Evolutionary conservation across 2,797 vertebrate species (phyloP).

Genomic region (Melanotaenia trifasciata): DNA sequence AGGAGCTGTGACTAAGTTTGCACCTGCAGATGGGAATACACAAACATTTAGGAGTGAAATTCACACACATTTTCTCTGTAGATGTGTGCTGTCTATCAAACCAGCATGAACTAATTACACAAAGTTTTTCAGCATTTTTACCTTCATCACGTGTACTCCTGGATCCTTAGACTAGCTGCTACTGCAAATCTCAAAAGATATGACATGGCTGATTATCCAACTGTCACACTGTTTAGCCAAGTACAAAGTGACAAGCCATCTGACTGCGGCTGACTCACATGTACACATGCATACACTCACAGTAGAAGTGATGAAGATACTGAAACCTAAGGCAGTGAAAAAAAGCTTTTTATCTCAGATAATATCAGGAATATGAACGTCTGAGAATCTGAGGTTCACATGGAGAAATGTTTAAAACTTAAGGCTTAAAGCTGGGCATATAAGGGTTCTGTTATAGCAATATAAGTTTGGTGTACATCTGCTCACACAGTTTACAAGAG

Average conservation of each 20-base stretch:
- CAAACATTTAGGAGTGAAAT: conserved; percentile 4
- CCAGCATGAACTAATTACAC: not conserved
- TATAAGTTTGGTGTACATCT: not conserved
- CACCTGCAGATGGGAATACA: conserved; percentile 24
- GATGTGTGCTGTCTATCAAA: not conserved
- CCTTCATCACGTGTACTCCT: not conserved
- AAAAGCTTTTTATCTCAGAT: not conserved
- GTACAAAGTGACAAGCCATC: conserved; percentile 62
- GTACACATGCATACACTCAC: conserved; percentile 20
- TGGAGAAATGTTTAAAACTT: not conserved
- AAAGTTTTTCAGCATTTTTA: not conserved
- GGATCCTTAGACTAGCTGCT: not conserved
- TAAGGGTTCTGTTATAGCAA: not conserved
- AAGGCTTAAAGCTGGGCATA: not conserved
- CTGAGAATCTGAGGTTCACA: not conserved
- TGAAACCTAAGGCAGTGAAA: not conserved
- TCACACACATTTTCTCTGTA: not conserved
- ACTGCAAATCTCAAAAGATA: conserved; percentile 47
- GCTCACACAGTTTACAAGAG: no score
- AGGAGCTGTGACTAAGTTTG: conserved; percentile 18
- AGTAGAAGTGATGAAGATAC: not conserved
- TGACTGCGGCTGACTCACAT: conserved; percentile 60
- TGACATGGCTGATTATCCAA: conserved; percentile 56
- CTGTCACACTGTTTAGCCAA: conserved; percentile 48
- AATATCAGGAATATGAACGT: conserved; percentile 5